A percentile compares a stretch with the other conserved stretches of the same genome.
Conservation (phyloP, 2,113 vertebrate species). For the Scomber scombrus region DNA sequence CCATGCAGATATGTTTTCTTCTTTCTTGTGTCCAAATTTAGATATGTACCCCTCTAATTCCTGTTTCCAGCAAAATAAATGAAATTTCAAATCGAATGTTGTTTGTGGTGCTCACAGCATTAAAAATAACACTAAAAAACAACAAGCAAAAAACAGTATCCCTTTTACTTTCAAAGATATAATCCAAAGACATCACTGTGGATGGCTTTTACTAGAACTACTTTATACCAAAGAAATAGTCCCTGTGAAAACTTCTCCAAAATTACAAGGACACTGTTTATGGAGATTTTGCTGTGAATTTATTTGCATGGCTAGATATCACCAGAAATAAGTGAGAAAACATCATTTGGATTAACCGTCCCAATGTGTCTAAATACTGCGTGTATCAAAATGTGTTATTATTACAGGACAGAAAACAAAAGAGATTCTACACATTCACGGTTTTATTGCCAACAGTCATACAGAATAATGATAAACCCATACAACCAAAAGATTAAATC, state of each 20-base stretch:
- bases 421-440: slow-evolving; percentile 71
- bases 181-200: not conserved
- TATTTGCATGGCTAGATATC: not conserved
- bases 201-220: not conserved
- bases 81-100: not conserved
- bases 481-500: slow-evolving; percentile 84
- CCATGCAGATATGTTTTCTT: not conserved
- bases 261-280: not conserved
- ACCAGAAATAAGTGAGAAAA: not conserved
- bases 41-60: not conserved
- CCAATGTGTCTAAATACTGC: not conserved
- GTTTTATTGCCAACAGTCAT: slow-evolving; percentile 88
- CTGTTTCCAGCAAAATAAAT: not conserved
- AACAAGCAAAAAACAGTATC: not conserved
- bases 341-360: not conserved
- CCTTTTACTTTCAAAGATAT: not conserved
- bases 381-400: not conserved
- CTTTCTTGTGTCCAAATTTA: not conserved
- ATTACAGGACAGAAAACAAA: slow-evolving; percentile 32
- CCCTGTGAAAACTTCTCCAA: not conserved
- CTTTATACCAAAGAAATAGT: not conserved
- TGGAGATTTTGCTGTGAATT: not conserved
- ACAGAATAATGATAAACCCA: slow-evolving; percentile 82
- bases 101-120: too few relatives aligned
- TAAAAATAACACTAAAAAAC: too few relatives aligned